Base-by-base conservation (phyloP, 2,888 invertebrate genomes). In the Phanerotoma sp. region DNA sequence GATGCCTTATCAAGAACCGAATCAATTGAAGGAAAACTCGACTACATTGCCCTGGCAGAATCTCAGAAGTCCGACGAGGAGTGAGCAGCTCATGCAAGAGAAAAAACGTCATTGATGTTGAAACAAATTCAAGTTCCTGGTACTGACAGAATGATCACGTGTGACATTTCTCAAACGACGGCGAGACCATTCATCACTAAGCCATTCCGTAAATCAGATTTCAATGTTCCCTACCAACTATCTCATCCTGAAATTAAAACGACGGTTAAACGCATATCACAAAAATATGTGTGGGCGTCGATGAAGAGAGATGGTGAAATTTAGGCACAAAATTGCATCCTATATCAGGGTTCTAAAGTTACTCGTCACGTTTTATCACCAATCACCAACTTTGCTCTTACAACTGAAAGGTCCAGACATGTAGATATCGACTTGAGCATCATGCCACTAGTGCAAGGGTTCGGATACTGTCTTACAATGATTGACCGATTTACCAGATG, bases 201-300 rank as follows among this genome's bases (percentile, higher is more conserved):
- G 11, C 15, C 32, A 1, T 60, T 63, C 5, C 53, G 65, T 0
- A 51, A 50, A 9, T n/a, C 18, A 11, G 56, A 53, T 2, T 66
- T 65, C 35, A 32, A 67, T 13, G 4, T 46, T 0, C 2, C 71
- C 0, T 70, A 74, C 51, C 46, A 54, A 1, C 50, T 71, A 2
- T 56, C 63, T 5, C 72, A 69, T 50, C 66, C 66, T 5, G 68
- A 68, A 1, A 51, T 57, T 1, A 61, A 61, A 3, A 61, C 63
- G 0, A 69, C 69, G 1, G 47, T 49, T 2, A 66, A 64, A n/a
- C 30, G 77, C 2, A 62, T 78, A 0, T 44, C 69, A 0, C 38
- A 71, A 21, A 63, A 73, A 0, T 78, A 65, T 38, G 70, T 78
- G 0, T 78, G 77, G 77, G 75, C 74, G 1, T 62, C 63, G 1